Conservation (phyloP, 2,888 invertebrate species). For the Pterobdella sp. region DNA sequence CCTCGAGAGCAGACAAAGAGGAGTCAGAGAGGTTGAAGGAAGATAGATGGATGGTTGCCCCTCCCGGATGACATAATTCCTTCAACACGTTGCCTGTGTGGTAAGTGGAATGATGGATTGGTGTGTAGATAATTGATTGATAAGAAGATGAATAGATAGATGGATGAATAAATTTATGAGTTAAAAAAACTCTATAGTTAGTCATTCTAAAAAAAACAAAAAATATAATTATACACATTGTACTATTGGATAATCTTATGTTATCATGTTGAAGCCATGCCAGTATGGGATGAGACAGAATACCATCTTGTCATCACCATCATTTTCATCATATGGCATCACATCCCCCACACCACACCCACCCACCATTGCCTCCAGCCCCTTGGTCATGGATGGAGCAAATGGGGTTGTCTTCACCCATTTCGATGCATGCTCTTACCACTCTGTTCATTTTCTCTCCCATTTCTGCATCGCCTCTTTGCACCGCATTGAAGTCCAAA, state of each 20-base stretch:
- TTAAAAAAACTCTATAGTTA: too few relatives aligned
- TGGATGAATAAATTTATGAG: too few relatives aligned
- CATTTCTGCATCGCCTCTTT: slow-evolving; percentile 95
- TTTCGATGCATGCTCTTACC: slow-evolving; percentile 81
- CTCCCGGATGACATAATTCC: slow-evolving; percentile 87
- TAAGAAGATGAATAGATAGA: too few relatives aligned
- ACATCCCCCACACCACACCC: neutral
- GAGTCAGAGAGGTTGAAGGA: slow-evolving; percentile 79
- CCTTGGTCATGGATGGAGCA: slow-evolving; percentile 95
- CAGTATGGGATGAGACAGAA: too few relatives aligned
- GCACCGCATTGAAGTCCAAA: slow-evolving; percentile 91
- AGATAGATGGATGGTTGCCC: slow-evolving; percentile 78
- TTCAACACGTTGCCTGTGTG: slow-evolving; percentile 79
- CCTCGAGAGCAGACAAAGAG: slow-evolving; percentile 79
- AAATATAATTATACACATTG: too few relatives aligned
- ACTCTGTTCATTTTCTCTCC: slow-evolving; percentile 91
- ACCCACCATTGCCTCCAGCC: slow-evolving; percentile 72
- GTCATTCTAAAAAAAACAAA: too few relatives aligned
- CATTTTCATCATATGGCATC: neutral
- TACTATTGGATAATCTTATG: too few relatives aligned
- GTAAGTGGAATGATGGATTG: slow-evolving; percentile 27
- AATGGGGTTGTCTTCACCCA: slow-evolving; percentile 72
- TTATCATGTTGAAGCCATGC: too few relatives aligned
- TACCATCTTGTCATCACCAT: neutral
- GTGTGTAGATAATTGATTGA: too few relatives aligned